Conservation (phyloP, 2,888 invertebrate species). For the Caenorhabditis sp. region DNA sequence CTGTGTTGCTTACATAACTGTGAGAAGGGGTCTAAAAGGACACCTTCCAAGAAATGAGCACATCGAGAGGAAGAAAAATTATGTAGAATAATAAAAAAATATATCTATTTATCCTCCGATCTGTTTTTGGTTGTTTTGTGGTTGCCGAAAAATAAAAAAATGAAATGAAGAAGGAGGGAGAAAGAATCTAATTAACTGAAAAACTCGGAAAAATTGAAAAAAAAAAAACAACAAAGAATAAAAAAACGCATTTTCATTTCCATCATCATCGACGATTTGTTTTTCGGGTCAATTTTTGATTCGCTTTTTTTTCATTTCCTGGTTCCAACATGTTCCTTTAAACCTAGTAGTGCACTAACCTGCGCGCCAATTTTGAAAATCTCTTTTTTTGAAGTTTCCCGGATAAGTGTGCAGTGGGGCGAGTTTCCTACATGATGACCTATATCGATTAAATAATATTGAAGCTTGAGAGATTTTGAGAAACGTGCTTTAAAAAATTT, state of each 20-base stretch:
- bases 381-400: no score
- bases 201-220: neutral
- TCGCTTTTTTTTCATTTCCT: no score
- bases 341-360: no score
- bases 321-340: no score
- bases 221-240: neutral
- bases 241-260: neutral
- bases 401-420: no score
- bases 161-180: neutral
- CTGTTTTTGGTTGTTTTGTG: constrained; percentile 1
- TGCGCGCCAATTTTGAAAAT: no score
- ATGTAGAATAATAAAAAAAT: neutral
- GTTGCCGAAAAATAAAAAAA: neutral
- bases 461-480: no score
- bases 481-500: no score
- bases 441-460: no score
- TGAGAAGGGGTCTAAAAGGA: neutral
- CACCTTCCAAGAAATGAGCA: neutral
- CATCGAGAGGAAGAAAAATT: neutral
- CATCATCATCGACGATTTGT: neutral
- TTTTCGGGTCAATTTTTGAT: no score
- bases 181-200: neutral
- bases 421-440: no score
- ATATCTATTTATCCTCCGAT: neutral
- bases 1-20: no score